Evolutionary conservation across 1,140 invertebrate species (phyloP), one percentile per base, ranked within the genome.

Genomic region (Sogatella furcifera): DNA sequence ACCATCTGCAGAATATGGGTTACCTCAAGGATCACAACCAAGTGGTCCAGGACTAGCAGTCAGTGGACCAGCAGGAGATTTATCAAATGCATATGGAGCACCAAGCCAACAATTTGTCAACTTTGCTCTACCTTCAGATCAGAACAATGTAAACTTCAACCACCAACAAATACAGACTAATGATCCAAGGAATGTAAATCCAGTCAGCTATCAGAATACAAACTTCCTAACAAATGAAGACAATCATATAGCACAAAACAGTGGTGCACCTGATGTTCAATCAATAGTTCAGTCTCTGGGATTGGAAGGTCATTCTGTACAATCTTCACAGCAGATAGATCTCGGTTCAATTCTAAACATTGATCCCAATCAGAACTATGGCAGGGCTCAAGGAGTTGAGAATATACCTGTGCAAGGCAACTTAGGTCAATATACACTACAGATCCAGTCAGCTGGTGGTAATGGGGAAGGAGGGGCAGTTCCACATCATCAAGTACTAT

Each of bases 401-500:
- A 60, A 82, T 49, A 82, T 87, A 57, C 80, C 82, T 11, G 67
- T 81, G 19, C 79, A 81, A 68, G 82, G 80, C 1, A 77, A 81
- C 1, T 75, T 79, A 9, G 83, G 81, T 5, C 78, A 78, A 19
- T 90, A 89, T 64, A 84, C 82, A 0, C 70, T 89, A 9, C 85
- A 89, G 71, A 88, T 89, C 53, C 86, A 88, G 64, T 73, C 81
- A 2, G 68, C 67, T 14, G 60, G 62, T 28, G 67, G 67, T 14
- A 77, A 81, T 1, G 74, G 79, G n/a, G 72, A 75, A 5, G 68
- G 69, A 43, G 70, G 71, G 1, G 67, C 71, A 0, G 74, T 81
- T 31, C 76, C 80, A 11, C 88, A 90, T 64, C 84, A 87, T 19
- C 84, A 89, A 67, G 78, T 90, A 1, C 69, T 91, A 10, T 88